These are phyloP conservation scores for Molothrus aeneus DNA, from an alignment of 2,797 vertebrate genomes.

Conservation along the genomic window DNA sequence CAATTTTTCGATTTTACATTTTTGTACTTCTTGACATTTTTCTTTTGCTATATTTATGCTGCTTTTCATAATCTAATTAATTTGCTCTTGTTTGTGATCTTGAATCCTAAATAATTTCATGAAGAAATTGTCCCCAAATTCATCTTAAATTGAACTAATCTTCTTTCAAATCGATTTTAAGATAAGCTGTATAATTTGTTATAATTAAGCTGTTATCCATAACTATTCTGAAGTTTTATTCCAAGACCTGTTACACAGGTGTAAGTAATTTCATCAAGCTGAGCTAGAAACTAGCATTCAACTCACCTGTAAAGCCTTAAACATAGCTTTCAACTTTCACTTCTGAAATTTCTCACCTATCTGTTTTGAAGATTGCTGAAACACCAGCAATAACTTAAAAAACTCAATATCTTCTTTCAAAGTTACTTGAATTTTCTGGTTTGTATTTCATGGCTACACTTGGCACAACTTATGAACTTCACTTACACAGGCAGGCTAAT, in stretches of 20 bases:
- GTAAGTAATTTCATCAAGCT: background rate
- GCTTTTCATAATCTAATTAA: background rate
- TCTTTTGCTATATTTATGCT: background rate
- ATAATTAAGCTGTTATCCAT: background rate
- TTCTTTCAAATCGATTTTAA: background rate
- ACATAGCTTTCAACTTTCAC: background rate
- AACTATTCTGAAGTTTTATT: background rate
- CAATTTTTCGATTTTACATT: background rate
- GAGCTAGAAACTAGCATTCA: background rate
- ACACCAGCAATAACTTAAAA: background rate
- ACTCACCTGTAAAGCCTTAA: background rate
- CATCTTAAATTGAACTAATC: background rate
- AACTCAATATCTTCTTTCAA: background rate
- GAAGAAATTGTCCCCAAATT: background rate
- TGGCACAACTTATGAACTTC: background rate
- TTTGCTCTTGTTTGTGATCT: background rate
- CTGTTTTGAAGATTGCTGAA: background rate
- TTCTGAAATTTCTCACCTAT: background rate
- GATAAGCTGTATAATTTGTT: background rate
- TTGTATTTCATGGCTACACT: background rate
- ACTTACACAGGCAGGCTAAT: background rate
- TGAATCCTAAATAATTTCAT: background rate
- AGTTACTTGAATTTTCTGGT: background rate
- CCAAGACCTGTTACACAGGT: background rate
- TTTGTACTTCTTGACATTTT: background rate